Evolutionary conservation across 2,113 vertebrate genomes (phyloP).

Genomic region (Zosterops japonicus): DNA sequence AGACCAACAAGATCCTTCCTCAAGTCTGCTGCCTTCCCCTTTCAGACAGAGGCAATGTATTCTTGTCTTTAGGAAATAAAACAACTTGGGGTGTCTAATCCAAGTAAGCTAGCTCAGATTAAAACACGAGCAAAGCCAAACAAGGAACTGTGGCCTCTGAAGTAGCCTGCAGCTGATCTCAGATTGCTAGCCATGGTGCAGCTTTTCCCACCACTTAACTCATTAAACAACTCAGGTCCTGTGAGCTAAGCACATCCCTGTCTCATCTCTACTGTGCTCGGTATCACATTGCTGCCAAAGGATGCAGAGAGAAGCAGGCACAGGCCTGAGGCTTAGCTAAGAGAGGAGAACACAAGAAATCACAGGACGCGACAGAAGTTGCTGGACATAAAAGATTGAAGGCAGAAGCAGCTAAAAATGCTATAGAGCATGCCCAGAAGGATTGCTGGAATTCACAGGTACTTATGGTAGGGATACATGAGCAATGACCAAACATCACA

Average conservation of each 20-base stretch:
- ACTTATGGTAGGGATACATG: not conserved
- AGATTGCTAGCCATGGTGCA: not conserved
- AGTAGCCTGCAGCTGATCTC: not conserved
- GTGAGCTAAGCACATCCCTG: not conserved
- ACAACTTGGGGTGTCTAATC: not conserved
- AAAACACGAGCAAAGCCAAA: not conserved
- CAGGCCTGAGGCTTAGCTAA: not conserved
- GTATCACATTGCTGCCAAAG: not conserved
- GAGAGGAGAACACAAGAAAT: not conserved
- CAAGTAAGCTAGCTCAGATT: not conserved
- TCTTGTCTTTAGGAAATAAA: not conserved
- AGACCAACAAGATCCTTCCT: not conserved
- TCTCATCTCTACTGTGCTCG: not conserved
- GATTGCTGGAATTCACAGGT: not conserved
- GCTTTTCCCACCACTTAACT: not conserved
- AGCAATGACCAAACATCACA: not conserved
- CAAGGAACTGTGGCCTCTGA: not conserved
- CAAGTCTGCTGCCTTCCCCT: not conserved
- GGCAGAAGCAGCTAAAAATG: not conserved
- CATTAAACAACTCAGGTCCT: not conserved
- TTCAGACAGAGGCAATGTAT: not conserved
- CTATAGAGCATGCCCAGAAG: fast-evolving
- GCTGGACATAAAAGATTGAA: not conserved
- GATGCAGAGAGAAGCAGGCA: not conserved
- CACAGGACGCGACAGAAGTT: fast-evolving